These are phyloP conservation scores for Pangasianodon hypophthalmus DNA, from an alignment of 2,113 vertebrate species.

Conservation along the genomic window DNA sequence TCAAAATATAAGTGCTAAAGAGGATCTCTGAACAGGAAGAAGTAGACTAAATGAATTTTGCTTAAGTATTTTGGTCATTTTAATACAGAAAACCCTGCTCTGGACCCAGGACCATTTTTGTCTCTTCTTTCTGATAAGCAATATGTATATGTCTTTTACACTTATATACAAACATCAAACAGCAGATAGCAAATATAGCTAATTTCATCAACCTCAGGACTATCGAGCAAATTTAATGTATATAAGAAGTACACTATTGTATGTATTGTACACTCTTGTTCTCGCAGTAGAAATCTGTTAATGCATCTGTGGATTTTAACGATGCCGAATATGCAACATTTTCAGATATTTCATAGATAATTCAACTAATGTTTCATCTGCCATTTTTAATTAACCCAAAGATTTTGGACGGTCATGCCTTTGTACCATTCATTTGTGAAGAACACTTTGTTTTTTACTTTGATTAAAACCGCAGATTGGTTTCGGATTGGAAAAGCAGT, in stretches of 20 bases:
- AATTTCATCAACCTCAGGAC: neutral
- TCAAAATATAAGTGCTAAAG: neutral
- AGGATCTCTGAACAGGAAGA: too few relatives aligned
- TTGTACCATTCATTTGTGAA: too few relatives aligned
- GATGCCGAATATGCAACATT: neutral
- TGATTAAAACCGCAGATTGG: neutral
- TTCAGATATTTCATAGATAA: neutral
- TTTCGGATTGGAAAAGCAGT: neutral
- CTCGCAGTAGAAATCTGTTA: neutral
- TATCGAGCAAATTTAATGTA: neutral
- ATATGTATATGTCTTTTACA: neutral
- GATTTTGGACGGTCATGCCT: too few relatives aligned
- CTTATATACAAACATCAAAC: conserved; percentile 51
- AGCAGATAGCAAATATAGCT: too few relatives aligned
- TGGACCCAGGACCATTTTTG: conserved; percentile 12
- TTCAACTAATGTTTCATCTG: too few relatives aligned
- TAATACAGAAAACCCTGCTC: conserved; percentile 21
- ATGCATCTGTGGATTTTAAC: too few relatives aligned
- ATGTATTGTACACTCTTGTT: neutral
- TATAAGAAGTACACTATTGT: neutral
- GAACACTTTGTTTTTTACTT: neutral
- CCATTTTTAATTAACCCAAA: too few relatives aligned
- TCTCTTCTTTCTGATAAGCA: conserved; percentile 15
- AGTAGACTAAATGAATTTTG: neutral
- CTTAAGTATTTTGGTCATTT: neutral